Percentiles rank a stretch among this genome's conserved stretches.
Conservation (phyloP, 2,888 invertebrate genomes). For the Chalcis sispes region DNA sequence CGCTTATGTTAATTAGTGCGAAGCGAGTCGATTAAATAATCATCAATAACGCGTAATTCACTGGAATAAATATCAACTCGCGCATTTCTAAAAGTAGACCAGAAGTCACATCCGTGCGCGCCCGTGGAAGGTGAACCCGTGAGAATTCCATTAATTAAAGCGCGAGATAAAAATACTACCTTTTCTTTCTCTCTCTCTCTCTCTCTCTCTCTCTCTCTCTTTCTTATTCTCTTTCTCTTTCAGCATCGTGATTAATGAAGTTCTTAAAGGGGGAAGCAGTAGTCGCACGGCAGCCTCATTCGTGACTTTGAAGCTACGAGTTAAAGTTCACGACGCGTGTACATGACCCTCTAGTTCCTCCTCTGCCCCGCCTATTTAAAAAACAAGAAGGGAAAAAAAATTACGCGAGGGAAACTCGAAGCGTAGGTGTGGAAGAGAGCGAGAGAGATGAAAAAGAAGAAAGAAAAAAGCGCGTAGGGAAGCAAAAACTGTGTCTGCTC, state of each 20-base stretch:
- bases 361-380: constrained; percentile 44
- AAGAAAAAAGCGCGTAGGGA: constrained; percentile 38
- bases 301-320: constrained; percentile 36
- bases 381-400: constrained; percentile 46
- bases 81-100: too few relatives aligned
- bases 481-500: constrained; percentile 33
- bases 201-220: too few relatives aligned
- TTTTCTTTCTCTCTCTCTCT: constrained; percentile 14
- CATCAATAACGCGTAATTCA: too few relatives aligned
- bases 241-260: constrained; percentile 30
- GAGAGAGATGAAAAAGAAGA: background rate
- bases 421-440: background rate
- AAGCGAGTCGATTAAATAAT: too few relatives aligned
- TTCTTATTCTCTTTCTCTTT: constrained; percentile 2
- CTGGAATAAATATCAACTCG: too few relatives aligned
- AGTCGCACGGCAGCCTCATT: background rate
- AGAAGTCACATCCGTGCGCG: too few relatives aligned
- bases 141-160: constrained; percentile 11
- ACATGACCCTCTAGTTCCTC: too few relatives aligned
- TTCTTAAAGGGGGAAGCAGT: constrained; percentile 50
- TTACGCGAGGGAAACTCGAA: constrained; percentile 26
- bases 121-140: too few relatives aligned
- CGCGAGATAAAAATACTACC: background rate
- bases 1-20: too few relatives aligned
- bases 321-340: constrained; percentile 31